These are phyloP conservation scores for Agriotes lineatus DNA, from an alignment of 2,888 invertebrate species.

Conservation along the genomic window DNA sequence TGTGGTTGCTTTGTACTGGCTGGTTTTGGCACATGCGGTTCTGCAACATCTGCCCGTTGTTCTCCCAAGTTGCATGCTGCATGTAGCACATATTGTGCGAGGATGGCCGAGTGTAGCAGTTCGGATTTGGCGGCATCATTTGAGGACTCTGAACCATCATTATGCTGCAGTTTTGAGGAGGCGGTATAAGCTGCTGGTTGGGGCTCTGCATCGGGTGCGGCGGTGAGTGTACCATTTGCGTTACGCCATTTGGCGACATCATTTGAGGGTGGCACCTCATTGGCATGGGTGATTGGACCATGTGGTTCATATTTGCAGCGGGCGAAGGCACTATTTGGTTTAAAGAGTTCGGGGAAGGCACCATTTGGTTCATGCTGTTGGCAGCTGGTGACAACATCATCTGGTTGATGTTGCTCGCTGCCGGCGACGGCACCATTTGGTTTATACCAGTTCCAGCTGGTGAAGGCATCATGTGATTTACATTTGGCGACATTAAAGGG, in stretches of 20 bases:
- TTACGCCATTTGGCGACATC: constrained; percentile 48
- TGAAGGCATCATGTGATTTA: constrained; percentile 57
- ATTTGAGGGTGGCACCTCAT: constrained; percentile 57
- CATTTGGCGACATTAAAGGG: constrained; percentile 45
- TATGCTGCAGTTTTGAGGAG: constrained; percentile 42
- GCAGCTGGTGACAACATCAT: constrained; percentile 48
- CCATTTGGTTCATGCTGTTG: constrained; percentile 45
- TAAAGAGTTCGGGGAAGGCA: constrained; percentile 53
- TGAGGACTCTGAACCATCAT: constrained; percentile 47
- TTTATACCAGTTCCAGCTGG: constrained; percentile 48
- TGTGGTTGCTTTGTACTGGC: constrained; percentile 43
- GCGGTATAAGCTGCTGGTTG: constrained; percentile 42
- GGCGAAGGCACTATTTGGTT: constrained; percentile 52
- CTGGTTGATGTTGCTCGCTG: constrained; percentile 50
- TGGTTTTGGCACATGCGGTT: constrained; percentile 51
- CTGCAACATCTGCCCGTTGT: constrained; percentile 45
- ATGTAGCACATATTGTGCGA: constrained; percentile 55
- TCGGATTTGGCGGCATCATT: constrained; percentile 34
- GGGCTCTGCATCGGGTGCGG: constrained; percentile 53
- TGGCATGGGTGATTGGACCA: constrained; percentile 54
- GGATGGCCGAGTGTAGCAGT: constrained; percentile 54
- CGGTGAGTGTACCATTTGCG: constrained; percentile 19
- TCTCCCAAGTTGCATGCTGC: constrained; percentile 58
- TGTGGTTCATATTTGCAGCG: constrained; percentile 44
- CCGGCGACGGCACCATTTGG: constrained; percentile 55